Evolutionary conservation across 2,888 invertebrate genomes (phyloP).

Genomic region (Synergus umbraculus): DNA sequence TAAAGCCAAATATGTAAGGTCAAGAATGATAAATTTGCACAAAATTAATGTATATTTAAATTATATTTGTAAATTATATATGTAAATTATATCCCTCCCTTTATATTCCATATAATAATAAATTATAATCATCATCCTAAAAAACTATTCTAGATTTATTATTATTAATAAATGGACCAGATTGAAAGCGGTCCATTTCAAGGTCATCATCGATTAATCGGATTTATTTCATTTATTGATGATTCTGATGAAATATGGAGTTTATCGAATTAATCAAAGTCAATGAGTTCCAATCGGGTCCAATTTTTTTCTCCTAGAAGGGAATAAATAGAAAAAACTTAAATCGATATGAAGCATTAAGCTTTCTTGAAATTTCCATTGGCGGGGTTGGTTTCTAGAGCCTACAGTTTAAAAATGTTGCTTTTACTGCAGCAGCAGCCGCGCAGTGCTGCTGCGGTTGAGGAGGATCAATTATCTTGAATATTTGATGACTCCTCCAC

Average conservation of each 20-base stretch:
- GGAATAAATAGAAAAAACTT: background rate
- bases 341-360: background rate
- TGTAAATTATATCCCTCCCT: background rate
- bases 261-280: too few relatives aligned
- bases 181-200: too few relatives aligned
- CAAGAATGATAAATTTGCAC: slow-evolving; percentile 7
- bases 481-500: slow-evolving; percentile 38
- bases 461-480: slow-evolving; percentile 41
- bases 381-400: background rate
- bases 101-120: too few relatives aligned
- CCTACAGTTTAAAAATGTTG: background rate
- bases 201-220: too few relatives aligned
- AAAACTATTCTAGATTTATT: too few relatives aligned
- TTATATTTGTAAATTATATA: background rate
- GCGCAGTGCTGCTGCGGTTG: slow-evolving; percentile 46
- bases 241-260: too few relatives aligned
- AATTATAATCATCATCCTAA: too few relatives aligned
- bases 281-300: too few relatives aligned
- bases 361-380: background rate
- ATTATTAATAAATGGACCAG: too few relatives aligned
- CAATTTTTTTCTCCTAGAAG: too few relatives aligned
- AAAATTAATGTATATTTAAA: background rate
- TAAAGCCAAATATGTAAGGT: slow-evolving; percentile 20
- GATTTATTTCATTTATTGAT: too few relatives aligned
- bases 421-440: slow-evolving; percentile 29